Conservation (phyloP, 2,888 invertebrate genomes). For the Amaurobius ferox region DNA sequence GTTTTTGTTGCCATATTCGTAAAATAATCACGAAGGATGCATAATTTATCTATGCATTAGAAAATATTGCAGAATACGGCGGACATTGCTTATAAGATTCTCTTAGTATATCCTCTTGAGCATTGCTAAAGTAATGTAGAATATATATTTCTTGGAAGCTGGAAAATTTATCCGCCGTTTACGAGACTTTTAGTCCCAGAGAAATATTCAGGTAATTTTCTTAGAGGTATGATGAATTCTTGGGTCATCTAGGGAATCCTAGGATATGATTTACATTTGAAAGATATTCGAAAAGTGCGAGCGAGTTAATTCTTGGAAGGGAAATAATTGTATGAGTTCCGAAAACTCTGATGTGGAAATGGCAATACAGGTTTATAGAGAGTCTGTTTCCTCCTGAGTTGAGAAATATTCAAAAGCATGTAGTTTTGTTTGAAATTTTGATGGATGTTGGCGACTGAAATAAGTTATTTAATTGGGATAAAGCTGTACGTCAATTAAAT, state of each 20-base stretch:
- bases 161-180: neutral
- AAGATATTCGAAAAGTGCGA: neutral
- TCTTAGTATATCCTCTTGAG: neutral
- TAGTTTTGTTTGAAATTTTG: too few species aligned
- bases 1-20: neutral
- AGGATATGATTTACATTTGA: conserved; percentile 1
- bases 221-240: neutral
- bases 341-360: too few species aligned
- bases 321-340: neutral
- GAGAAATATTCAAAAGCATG: too few species aligned
- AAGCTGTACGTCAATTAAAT: too few species aligned
- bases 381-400: too few species aligned
- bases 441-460: too few species aligned
- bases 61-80: neutral
- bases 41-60: neutral
- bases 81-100: neutral
- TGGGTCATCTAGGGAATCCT: neutral
- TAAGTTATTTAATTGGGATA: too few species aligned
- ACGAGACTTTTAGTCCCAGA: neutral
- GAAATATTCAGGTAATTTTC: conserved; percentile 3
- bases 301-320: neutral
- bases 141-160: neutral
- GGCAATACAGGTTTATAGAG: too few species aligned
- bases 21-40: neutral
- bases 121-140: neutral